Percentiles rank a stretch among this genome's conserved stretches.
phyloP scores from a whole-genome alignment of 1,140 invertebrate species.

The Papilio machaon region DNA sequence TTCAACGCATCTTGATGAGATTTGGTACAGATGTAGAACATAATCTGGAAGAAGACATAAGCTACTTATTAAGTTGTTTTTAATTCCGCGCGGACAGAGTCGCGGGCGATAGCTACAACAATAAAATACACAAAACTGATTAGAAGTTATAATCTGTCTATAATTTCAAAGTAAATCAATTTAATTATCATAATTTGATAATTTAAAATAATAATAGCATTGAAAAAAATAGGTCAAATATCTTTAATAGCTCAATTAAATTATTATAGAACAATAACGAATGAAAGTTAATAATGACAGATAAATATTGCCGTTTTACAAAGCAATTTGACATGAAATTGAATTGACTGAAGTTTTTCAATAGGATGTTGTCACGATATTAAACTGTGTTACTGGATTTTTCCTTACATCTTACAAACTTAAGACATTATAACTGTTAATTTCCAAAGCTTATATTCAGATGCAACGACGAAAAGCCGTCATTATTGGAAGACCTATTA shows the following conservation, averaged over 20 bases:
- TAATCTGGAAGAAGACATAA: too few relatives aligned
- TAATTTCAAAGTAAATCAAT: background rate
- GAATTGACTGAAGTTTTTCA: slow-evolving; percentile 41
- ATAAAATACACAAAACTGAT: background rate
- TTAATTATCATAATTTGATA: background rate
- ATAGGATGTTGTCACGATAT: slow-evolving; percentile 44
- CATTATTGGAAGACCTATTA: too few relatives aligned
- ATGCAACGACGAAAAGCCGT: too few relatives aligned
- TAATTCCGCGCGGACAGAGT: too few relatives aligned
- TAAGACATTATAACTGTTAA: too few relatives aligned
- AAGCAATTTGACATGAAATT: slow-evolving; percentile 46
- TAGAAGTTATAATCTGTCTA: background rate
- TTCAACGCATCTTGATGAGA: too few relatives aligned
- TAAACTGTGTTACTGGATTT: slow-evolving; percentile 40
- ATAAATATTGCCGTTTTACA: slow-evolving; percentile 22
- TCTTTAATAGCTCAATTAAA: slow-evolving; percentile 21
- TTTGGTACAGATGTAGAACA: too few relatives aligned
- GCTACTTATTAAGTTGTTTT: too few relatives aligned
- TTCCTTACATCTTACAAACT: background rate
- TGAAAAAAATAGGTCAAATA: background rate
- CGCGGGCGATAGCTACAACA: background rate
- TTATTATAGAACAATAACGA: background rate
- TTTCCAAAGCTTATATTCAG: too few relatives aligned
- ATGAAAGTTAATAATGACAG: slow-evolving; percentile 8
- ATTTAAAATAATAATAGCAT: background rate